phyloP scores from a whole-genome alignment of 1,140 invertebrate genomes.

The Spodoptera frugiperda region DNA sequence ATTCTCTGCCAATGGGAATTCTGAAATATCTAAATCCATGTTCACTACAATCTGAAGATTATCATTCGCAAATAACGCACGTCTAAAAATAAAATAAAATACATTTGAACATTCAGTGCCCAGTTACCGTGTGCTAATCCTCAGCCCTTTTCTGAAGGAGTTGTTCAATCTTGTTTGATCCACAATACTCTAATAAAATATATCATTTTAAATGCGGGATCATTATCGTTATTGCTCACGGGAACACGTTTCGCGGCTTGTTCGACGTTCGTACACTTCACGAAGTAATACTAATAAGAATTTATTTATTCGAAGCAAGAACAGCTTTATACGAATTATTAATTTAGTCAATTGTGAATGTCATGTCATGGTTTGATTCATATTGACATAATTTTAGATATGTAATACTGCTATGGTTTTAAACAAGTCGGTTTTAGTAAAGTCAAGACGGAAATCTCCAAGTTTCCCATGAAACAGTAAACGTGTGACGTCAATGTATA shows the following conservation, averaged over 20 bases:
- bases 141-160: constrained; percentile 44
- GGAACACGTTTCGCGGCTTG: constrained; percentile 39
- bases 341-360: not conserved
- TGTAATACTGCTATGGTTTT: no score
- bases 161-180: constrained; percentile 48
- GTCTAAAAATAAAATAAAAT: not conserved
- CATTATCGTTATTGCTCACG: constrained; percentile 53
- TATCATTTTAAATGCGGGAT: constrained; percentile 62
- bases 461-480: no score
- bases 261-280: constrained; percentile 34
- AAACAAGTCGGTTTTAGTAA: no score
- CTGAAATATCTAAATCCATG: no score
- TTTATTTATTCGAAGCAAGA: constrained; percentile 4
- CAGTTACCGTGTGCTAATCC: constrained; percentile 42
- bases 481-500: no score
- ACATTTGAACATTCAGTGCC: not conserved
- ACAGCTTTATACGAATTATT: not conserved
- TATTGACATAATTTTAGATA: not conserved
- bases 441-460: no score
- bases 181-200: constrained; percentile 44
- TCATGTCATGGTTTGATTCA: not conserved
- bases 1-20: no score
- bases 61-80: not conserved
- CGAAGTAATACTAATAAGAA: constrained; percentile 18
- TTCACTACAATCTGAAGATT: not conserved